Base-by-base conservation (phyloP, 2,113 vertebrate genomes). In the Oenanthe melanoleuca region DNA sequence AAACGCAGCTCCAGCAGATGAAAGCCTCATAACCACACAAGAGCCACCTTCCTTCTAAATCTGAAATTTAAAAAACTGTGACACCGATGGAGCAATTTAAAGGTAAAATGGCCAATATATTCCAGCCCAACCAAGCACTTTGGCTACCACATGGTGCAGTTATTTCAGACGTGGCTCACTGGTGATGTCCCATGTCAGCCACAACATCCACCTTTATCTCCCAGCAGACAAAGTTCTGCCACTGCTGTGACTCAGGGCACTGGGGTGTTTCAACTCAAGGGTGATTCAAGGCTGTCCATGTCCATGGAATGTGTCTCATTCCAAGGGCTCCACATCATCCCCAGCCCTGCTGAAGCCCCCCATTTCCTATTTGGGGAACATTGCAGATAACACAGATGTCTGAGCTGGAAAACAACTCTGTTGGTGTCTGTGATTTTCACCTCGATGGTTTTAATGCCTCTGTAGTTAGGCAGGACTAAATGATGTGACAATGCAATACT, bases 271-370 rank as follows among this genome's bases (percentile, higher is more conserved):
- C 50, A 52, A 52, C 17, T 52, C 26, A 16, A 17, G 15, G 26
- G 50, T 52, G 26, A 52, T 52, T 52, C 49, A 28, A 40, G 69
- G 1, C 59, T 75, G 42, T 12, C 44, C 59, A 87, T 14, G 61
- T 59, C 44, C 59, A 87, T 14, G 61, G 63, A 75, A 86, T 2
- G 9, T 12, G 23, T 33, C 40, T 90, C 95, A 95, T 92, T 74
- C 92, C 96, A 95, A 64, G 88, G 77, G 40, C 67, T 94, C 24
- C 90, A 91, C 40, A 86, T 93, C 95, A 94, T 73, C 86, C 18
- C 8, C 6, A 63, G 75, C 0, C n/a, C 52, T 18, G 52, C 74
- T 37, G 50, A 85, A 96, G 66, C 85, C 88, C 89, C 95, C 66
- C 31, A 1, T 65, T 94, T 91, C 96, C 97, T 71, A 82, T 80